A percentile compares a stretch with the other conserved stretches of the same genome.
Conservation (phyloP, 2,888 invertebrate genomes). For the Tanypteryx hageni region DNA sequence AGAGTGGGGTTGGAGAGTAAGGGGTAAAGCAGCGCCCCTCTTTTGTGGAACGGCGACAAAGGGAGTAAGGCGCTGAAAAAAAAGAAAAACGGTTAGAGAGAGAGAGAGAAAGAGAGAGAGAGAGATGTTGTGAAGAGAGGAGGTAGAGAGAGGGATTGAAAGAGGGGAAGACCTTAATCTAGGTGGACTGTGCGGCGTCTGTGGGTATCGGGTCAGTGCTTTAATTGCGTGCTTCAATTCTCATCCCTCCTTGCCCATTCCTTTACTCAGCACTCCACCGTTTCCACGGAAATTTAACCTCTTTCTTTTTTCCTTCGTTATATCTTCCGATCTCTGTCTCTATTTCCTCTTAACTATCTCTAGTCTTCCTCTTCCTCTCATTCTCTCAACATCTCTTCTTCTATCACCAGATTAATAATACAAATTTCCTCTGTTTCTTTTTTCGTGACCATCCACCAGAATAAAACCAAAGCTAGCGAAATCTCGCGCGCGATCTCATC, state of each 20-base stretch:
- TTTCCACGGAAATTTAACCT: background rate
- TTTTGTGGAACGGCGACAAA: background rate
- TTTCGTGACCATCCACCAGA: too few species aligned
- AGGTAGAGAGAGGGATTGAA: background rate
- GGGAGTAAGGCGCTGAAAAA: background rate
- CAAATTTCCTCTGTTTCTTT: too few species aligned
- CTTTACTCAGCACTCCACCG: too few species aligned
- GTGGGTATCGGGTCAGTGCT: background rate
- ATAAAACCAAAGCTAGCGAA: too few species aligned
- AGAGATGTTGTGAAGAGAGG: background rate
- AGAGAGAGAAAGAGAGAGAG: background rate
- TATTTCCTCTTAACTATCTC: background rate
- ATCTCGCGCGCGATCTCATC: too few species aligned
- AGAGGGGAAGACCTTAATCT: background rate
- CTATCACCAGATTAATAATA: too few species aligned
- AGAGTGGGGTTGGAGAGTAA: background rate
- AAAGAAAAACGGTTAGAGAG: background rate
- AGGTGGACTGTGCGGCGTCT: slow-evolving; percentile 6
- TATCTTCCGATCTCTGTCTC: background rate
- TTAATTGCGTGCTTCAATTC: slow-evolving; percentile 2
- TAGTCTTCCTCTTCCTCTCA: too few species aligned
- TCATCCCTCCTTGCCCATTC: too few species aligned
- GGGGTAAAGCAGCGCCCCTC: background rate
- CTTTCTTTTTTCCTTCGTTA: background rate
- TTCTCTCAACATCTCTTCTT: too few species aligned